Evolutionary conservation across 2,888 invertebrate species (phyloP).

Genomic region (Eupeodes luniger): DNA sequence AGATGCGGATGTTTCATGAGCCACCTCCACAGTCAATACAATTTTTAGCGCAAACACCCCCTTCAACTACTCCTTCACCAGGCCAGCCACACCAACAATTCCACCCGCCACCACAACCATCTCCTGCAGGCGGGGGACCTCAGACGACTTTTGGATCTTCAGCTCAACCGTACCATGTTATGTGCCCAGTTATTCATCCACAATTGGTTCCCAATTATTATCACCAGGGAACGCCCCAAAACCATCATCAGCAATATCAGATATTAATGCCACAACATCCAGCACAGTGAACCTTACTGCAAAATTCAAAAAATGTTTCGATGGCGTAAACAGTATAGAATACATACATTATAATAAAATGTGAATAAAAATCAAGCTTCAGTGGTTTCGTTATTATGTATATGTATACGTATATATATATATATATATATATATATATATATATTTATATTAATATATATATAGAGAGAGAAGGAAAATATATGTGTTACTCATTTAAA

Average conservation of each 20-base stretch:
- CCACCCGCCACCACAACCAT: conserved; percentile 86
- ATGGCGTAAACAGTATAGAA: conserved; percentile 43
- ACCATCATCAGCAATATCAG: conserved; percentile 83
- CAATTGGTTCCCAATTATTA: conserved; percentile 82
- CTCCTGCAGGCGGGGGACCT: conserved; percentile 86
- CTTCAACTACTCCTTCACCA: conserved; percentile 86
- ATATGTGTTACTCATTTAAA: not conserved
- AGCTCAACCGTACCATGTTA: conserved; percentile 85
- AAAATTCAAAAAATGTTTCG: conserved; percentile 26
- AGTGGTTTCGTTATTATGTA: conserved; percentile 29
- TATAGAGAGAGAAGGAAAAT: not conserved
- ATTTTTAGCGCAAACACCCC: conserved; percentile 86
- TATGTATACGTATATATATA: conserved; percentile 19
- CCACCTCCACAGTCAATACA: conserved; percentile 86
- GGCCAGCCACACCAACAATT: conserved; percentile 86
- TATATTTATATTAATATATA: no score
- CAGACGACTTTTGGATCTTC: conserved; percentile 84
- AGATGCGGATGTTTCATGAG: conserved; percentile 89
- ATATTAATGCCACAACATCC: conserved; percentile 83
- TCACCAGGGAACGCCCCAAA: conserved; percentile 82
- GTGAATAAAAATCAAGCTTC: conserved; percentile 54
- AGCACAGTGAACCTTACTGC: conserved; percentile 79
- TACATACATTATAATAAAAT: conserved; percentile 55
- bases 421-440: no score
- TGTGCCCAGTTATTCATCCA: conserved; percentile 86